Evolutionary conservation across 2,888 invertebrate genomes (phyloP).

Genomic region (Rhopalosiphum nymphaeae): DNA sequence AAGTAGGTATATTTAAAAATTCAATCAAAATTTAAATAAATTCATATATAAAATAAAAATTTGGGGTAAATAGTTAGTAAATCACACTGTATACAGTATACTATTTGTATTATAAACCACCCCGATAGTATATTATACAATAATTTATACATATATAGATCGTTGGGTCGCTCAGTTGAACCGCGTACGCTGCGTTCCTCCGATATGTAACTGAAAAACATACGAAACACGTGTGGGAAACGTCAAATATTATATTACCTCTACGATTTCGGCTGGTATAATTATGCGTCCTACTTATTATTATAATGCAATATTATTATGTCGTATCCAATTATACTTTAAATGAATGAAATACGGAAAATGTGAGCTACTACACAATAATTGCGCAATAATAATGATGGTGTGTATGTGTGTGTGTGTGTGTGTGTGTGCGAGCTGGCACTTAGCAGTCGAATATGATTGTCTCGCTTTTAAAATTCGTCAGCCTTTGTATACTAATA

Average conservation of each 20-base stretch:
- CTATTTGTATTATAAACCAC: background rate
- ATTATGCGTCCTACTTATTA: background rate
- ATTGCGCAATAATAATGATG: background rate
- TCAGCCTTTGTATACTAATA: background rate
- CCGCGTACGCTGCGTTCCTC: background rate
- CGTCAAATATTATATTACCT: constrained; percentile 33
- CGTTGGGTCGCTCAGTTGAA: background rate
- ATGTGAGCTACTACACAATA: background rate
- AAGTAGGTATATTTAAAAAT: background rate
- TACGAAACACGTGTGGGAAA: constrained; percentile 34
- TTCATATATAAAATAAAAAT: background rate
- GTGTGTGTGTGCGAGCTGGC: background rate
- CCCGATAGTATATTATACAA: constrained; percentile 5
- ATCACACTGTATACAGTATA: background rate
- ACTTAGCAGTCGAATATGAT: background rate
- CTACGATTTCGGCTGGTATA: background rate
- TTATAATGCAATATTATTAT: background rate
- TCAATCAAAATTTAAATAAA: background rate
- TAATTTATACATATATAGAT: background rate
- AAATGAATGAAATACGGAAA: constrained; percentile 15
- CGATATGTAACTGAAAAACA: constrained; percentile 3
- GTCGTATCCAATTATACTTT: constrained; percentile 16
- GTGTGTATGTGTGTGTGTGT: background rate
- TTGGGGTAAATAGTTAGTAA: background rate
- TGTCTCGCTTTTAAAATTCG: background rate